A percentile compares a stretch with the other conserved stretches of the same genome.
Evolutionary conservation across 1,140 invertebrate genomes (phyloP).

Genomic region (Drosophila miranda): DNA sequence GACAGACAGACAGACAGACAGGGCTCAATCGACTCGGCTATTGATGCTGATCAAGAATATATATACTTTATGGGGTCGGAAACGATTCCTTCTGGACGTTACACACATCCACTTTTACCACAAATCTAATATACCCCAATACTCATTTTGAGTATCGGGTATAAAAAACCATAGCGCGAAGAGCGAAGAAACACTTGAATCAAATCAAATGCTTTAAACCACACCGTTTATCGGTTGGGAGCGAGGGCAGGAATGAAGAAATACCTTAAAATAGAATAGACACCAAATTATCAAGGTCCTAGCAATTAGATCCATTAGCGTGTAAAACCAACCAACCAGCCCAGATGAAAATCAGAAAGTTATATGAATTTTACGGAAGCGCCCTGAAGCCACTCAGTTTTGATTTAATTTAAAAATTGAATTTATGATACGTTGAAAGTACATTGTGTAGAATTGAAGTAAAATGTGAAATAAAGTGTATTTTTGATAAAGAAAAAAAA

Average conservation of each 20-base stretch:
- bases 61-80: too few species aligned
- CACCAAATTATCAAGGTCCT: conserved; percentile 74
- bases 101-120: too few species aligned
- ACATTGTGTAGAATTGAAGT: conserved; percentile 41
- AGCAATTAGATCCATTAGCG: conserved; percentile 65
- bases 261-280: conserved; percentile 73
- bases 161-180: conserved; percentile 31
- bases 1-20: too few species aligned
- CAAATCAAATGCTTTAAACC: conserved; percentile 70
- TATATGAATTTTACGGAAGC: conserved; percentile 57
- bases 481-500: conserved; percentile 64
- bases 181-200: conserved; percentile 41
- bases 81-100: too few species aligned
- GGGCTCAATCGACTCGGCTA: too few species aligned
- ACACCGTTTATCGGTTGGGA: conserved; percentile 38
- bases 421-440: conserved; percentile 52
- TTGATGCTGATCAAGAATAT: too few species aligned
- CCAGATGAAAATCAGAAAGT: conserved; percentile 29
- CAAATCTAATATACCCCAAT: too few species aligned
- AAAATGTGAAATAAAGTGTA: conserved; percentile 61
- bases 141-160: too few species aligned
- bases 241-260: conserved; percentile 30
- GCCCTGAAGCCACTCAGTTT: conserved; percentile 40
- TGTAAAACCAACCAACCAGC: conserved; percentile 20
- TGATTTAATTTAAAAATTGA: conserved; percentile 37